Conservation (phyloP, 2,113 vertebrate genomes). For the Seriola quinqueradiata region DNA sequence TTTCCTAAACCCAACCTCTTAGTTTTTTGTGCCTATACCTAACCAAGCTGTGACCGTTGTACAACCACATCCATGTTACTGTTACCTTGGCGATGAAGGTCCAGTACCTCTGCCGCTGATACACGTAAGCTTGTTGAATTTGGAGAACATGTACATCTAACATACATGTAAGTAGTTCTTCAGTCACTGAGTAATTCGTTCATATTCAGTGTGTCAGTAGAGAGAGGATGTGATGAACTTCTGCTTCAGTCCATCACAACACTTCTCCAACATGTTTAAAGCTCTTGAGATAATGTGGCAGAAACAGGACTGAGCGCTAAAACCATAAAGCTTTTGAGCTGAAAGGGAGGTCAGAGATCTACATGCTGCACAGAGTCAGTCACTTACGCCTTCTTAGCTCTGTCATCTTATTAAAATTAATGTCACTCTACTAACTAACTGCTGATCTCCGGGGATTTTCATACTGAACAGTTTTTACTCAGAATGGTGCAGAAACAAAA, state of each 20-base stretch:
- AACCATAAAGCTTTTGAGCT: slow-evolving; percentile 9
- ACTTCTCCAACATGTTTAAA: slow-evolving; percentile 1
- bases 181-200: not conserved
- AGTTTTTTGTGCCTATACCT: no score
- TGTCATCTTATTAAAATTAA: slow-evolving; percentile 41
- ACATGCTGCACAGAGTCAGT: not conserved
- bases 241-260: not conserved
- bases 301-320: not conserved
- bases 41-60: no score
- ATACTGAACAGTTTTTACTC: not conserved
- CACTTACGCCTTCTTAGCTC: slow-evolving; percentile 13
- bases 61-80: no score
- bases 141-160: not conserved
- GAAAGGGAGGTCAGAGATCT: not conserved
- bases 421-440: slow-evolving; percentile 25
- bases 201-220: not conserved
- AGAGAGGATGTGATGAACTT: not conserved
- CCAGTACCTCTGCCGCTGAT: no score
- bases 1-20: no score
- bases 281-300: not conserved
- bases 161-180: not conserved
- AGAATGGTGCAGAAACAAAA: not conserved
- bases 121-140: no score
- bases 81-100: no score
- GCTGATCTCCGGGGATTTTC: not conserved